Evolutionary conservation across 2,113 vertebrate species (phyloP), one percentile per base, ranked within the genome.

Genomic region (Malurus alboscapulatus): DNA sequence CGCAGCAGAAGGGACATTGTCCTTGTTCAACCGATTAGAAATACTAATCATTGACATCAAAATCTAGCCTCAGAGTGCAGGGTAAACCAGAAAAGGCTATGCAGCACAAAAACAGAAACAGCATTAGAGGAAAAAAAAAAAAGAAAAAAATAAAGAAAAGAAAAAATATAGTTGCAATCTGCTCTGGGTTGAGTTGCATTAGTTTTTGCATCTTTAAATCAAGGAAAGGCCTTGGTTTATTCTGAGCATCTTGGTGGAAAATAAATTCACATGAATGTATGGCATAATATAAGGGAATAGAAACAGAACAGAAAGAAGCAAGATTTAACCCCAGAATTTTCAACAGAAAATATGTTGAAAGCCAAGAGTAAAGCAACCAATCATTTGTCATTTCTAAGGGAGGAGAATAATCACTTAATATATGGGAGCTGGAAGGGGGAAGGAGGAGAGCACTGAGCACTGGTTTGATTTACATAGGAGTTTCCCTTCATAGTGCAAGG

Each of bases 391-490:
- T 94, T 94, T 90, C 92, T 92, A 83, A 95, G 91, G 77, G 95
- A 97, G 69, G 90, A 97, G 95, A 96, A 95, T 96, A 97, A 96
- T 97, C 94, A 87, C 95, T 96, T 98, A 96, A 96, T 95, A 96
- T 88, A 96, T 65, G 24, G 84, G 77, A 95, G 90, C 51, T 87
- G 57, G 72, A 79, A 93, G 78, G 96, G 92, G 97, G 94, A 97
- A 97, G 87, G 75, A 89, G 71, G 59, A 83, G 67, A 95, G 78
- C 95, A 84, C 80, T 71, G 91, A 94, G 90, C 61, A 92, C 27
- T 91, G 83, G 71, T 97, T 97, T 95, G 96, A 97, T 97, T 98
- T 97, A 97, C 97, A 95, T 96, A 97, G 97, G 97, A 96, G 86
- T 96, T 97, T 90, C 80, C 77, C 90, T 93, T 93, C 90, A 94